phyloP scores from a whole-genome alignment of 2,113 vertebrate genomes.

The Butorides virescens region DNA sequence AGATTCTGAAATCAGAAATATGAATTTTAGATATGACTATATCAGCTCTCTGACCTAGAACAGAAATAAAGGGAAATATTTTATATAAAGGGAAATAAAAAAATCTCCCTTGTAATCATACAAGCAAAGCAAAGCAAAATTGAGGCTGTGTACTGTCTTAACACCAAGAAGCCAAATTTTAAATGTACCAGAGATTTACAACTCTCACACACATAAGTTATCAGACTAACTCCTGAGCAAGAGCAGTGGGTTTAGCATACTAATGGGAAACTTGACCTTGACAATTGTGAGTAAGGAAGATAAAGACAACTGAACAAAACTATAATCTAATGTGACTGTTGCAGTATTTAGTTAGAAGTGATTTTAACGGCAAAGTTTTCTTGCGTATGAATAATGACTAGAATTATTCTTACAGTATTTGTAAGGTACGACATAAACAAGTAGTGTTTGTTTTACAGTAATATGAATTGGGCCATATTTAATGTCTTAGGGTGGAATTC shows the following conservation, averaged over 20 bases:
- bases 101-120: background rate
- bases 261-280: conserved; percentile 26
- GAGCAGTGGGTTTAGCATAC: background rate
- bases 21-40: background rate
- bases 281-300: background rate
- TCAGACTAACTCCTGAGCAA: background rate
- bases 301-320: background rate
- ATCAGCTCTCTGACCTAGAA: background rate
- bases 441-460: background rate
- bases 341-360: background rate
- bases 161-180: background rate
- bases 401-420: background rate
- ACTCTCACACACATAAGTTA: background rate
- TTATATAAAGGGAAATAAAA: no score
- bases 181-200: conserved; percentile 9
- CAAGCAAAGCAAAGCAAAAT: background rate
- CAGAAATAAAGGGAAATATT: background rate
- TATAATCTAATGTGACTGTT: background rate
- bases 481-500: background rate
- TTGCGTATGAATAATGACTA: background rate
- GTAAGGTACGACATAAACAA: background rate
- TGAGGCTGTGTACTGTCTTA: background rate
- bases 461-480: background rate
- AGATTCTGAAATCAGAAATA: background rate
- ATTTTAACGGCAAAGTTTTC: background rate